These are phyloP conservation scores for Oedothorax gibbosus DNA, from an alignment of 1,140 invertebrate species.

Conservation along the genomic window DNA sequence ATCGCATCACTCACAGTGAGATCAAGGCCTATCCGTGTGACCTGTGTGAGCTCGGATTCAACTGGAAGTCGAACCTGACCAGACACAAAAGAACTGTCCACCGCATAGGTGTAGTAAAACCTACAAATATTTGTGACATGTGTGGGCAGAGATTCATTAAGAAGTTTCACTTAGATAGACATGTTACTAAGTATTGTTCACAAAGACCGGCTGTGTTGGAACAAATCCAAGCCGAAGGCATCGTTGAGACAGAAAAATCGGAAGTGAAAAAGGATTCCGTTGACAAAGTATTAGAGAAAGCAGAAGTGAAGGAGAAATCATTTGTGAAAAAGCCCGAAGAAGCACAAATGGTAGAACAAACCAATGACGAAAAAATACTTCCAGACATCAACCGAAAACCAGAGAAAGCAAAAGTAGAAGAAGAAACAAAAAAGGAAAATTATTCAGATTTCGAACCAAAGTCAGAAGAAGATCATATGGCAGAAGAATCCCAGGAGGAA, in stretches of 20 bases:
- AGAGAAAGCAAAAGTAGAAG: neutral
- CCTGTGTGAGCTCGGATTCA: slow-evolving; percentile 10
- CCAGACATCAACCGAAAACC: neutral
- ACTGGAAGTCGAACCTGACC: slow-evolving; percentile 29
- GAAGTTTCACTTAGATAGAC: neutral
- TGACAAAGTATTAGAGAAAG: neutral
- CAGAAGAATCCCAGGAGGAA: neutral
- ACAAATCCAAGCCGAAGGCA: neutral
- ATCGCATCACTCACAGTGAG: neutral
- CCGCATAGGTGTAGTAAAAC: too few relatives aligned
- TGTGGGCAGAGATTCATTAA: neutral
- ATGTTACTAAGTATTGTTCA: neutral
- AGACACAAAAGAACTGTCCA: slow-evolving; percentile 4
- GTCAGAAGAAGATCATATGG: neutral
- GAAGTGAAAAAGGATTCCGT: neutral
- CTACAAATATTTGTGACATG: neutral
- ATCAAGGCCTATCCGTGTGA: slow-evolving; percentile 15
- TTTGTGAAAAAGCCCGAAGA: neutral
- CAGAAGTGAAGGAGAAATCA: neutral
- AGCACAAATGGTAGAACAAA: neutral
- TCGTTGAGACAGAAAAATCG: neutral
- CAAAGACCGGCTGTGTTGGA: neutral
- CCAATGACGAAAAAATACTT: neutral
- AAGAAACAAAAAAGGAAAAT: neutral
- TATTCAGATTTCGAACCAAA: neutral